These are phyloP conservation scores for Panurus biarmicus DNA, from an alignment of 2,113 vertebrate genomes.

Conservation along the genomic window DNA sequence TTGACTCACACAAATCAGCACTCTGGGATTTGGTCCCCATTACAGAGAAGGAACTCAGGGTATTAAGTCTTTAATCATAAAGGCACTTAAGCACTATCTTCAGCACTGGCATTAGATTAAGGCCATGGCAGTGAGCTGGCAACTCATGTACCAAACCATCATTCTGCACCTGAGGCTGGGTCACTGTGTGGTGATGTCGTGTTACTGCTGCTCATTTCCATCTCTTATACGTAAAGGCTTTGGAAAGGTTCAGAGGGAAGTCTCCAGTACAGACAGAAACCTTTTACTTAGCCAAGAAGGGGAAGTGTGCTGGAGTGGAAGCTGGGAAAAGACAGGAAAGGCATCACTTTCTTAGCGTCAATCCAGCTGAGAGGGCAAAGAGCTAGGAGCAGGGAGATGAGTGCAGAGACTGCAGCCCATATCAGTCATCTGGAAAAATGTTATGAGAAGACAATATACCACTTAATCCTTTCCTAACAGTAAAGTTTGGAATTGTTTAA, in stretches of 20 bases:
- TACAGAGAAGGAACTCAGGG: background rate
- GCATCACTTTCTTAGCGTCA: background rate
- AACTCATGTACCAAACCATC: background rate
- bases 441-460: background rate
- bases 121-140: background rate
- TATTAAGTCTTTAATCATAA: background rate
- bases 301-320: background rate
- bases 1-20: background rate
- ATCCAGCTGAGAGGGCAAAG: background rate
- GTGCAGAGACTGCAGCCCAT: background rate
- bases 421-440: background rate
- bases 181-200: background rate
- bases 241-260: background rate
- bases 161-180: background rate
- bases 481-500: background rate
- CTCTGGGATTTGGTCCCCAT: background rate
- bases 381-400: background rate
- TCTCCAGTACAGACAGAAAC: background rate
- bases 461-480: background rate
- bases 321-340: background rate
- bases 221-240: background rate
- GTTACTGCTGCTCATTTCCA: background rate
- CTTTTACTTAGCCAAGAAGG: background rate
- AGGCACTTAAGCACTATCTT: background rate
- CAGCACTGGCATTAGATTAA: background rate